A percentile compares a stretch with the other conserved stretches of the same genome.
Evolutionary conservation across 2,113 vertebrate species (phyloP).

Genomic region (Plestiodon gilberti): DNA sequence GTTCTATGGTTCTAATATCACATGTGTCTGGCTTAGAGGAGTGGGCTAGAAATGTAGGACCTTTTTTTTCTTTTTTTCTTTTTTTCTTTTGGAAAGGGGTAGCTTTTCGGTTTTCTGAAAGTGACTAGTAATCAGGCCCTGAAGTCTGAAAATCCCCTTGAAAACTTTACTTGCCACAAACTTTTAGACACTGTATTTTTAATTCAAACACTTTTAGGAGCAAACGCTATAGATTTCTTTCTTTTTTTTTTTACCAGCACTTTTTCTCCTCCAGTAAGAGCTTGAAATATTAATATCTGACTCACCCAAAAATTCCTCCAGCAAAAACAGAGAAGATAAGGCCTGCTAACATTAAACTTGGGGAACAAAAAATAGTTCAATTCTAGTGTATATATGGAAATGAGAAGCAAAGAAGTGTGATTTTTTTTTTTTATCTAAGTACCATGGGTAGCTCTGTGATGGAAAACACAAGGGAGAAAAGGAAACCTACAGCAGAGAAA

Average conservation of each 20-base stretch:
- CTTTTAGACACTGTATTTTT: neutral
- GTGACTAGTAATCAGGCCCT: neutral
- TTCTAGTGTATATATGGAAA: neutral
- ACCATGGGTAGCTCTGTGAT: neutral
- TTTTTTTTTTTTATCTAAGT: neutral
- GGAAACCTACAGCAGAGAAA: neutral
- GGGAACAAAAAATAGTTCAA: neutral
- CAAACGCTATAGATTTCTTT: neutral
- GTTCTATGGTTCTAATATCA: too few relatives aligned
- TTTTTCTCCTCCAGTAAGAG: neutral
- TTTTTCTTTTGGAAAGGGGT: neutral
- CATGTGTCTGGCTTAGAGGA: too few relatives aligned
- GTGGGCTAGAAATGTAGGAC: neutral
- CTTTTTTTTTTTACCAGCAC: neutral
- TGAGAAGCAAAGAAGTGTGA: neutral
- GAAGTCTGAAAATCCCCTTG: neutral
- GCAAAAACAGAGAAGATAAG: neutral
- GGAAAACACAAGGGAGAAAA: neutral
- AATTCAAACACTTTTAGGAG: neutral
- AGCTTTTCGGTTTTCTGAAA: neutral
- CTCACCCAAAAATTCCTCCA: neutral
- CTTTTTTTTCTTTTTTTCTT: too few relatives aligned
- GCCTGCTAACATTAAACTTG: neutral
- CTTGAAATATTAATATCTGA: conserved; percentile 12
- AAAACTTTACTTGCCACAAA: neutral